These are phyloP conservation scores for Coilia nasus DNA, from an alignment of 2,797 vertebrate genomes.

Conservation along the genomic window DNA sequence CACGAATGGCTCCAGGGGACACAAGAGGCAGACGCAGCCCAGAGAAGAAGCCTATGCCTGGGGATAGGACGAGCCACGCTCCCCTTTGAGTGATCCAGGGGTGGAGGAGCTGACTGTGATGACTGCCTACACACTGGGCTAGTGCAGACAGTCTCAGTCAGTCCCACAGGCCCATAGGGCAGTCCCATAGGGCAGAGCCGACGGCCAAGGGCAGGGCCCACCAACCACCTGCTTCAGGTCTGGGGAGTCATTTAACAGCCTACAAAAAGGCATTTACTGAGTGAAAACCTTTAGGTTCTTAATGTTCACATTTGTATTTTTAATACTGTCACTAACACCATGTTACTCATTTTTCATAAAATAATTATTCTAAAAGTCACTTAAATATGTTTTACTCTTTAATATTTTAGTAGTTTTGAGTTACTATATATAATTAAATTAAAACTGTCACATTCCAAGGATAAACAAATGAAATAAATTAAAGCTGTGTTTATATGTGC, in stretches of 20 bases:
- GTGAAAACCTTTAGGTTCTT: neutral
- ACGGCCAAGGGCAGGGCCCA: neutral
- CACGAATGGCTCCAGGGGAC: neutral
- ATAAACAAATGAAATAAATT: no score
- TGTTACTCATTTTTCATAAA: neutral
- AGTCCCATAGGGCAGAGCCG: no score
- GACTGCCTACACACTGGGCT: neutral
- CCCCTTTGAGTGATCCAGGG: neutral
- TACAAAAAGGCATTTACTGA: neutral
- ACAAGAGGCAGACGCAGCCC: neutral
- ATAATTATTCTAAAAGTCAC: neutral
- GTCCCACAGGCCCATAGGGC: no score
- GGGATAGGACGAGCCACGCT: neutral
- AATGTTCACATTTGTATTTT: no score
- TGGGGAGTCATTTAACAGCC: neutral
- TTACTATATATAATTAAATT: neutral
- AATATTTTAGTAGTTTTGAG: neutral
- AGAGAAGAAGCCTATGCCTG: neutral
- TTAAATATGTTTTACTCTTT: neutral
- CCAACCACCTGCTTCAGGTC: neutral
- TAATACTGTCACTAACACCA: neutral
- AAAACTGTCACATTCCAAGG: no score
- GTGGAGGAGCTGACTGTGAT: neutral
- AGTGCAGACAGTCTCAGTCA: constrained; percentile 5
- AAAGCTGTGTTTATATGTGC: no score